Evolutionary conservation across 2,797 vertebrate genomes (phyloP).

Genomic region (Crypturellus tataupa): DNA sequence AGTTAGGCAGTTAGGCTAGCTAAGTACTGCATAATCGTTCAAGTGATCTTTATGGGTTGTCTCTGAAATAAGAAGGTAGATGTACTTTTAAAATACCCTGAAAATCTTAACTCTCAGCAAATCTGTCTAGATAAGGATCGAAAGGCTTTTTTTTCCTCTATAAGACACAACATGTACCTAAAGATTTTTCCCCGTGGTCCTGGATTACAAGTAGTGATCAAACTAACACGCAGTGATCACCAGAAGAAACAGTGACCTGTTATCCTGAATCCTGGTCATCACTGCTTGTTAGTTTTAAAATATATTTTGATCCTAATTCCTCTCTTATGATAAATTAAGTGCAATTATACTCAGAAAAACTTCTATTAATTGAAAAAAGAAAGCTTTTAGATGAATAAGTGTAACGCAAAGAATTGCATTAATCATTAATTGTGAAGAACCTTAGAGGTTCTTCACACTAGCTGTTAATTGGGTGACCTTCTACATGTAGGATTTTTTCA

Average conservation of each 20-base stretch:
- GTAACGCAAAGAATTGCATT: not conserved
- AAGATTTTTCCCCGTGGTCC: fast-evolving
- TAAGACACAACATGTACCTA: not conserved
- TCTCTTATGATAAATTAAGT: not conserved
- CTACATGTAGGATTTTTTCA: not conserved
- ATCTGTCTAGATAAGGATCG: not conserved
- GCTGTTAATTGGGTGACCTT: conserved; percentile 33
- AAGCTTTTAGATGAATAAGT: not conserved
- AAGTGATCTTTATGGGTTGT: not conserved
- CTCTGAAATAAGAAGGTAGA: conserved; percentile 15
- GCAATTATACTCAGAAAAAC: not conserved
- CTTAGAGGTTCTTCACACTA: not conserved
- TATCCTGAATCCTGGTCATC: not conserved
- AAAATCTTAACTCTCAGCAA: not conserved
- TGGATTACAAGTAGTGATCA: not conserved
- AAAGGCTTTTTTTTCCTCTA: fast-evolving
- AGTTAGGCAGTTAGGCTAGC: not conserved
- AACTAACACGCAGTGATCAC: not conserved
- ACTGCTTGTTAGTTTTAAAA: not conserved
- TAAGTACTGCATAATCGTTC: not conserved
- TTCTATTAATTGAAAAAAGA: not conserved
- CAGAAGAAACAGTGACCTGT: not conserved
- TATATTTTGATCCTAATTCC: not conserved
- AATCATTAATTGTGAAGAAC: not conserved
- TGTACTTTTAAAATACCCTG: not conserved